Evolutionary conservation across 1,140 invertebrate species (phyloP).

Genomic region (Drosophila eugracilis): DNA sequence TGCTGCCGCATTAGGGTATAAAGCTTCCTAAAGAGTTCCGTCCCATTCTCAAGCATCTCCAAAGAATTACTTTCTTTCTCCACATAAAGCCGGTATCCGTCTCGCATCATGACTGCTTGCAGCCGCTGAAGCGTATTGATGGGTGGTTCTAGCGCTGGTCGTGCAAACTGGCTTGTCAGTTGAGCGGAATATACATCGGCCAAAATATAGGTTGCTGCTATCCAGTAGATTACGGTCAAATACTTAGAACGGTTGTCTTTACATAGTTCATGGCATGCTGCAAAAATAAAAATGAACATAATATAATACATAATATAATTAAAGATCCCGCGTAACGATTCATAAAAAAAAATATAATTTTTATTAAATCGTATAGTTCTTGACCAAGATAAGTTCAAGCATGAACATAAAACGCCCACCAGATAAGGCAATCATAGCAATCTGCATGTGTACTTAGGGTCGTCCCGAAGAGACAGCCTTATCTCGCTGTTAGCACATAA

Average conservation of each 20-base stretch:
- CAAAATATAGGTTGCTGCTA: slow-evolving; percentile 89
- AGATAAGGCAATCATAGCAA: too few species aligned
- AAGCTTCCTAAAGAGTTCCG: slow-evolving; percentile 88
- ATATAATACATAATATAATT: too few species aligned
- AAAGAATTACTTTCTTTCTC: slow-evolving; percentile 89
- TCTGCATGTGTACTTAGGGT: too few species aligned
- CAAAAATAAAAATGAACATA: background rate
- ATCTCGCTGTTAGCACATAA: too few species aligned
- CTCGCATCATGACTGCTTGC: slow-evolving; percentile 87
- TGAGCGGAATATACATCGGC: slow-evolving; percentile 91
- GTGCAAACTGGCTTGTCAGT: slow-evolving; percentile 89
- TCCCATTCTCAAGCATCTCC: slow-evolving; percentile 90
- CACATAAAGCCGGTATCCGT: slow-evolving; percentile 87
- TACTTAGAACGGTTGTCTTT: slow-evolving; percentile 87
- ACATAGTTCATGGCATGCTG: slow-evolving; percentile 85
- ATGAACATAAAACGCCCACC: too few species aligned
- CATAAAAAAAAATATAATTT: too few species aligned
- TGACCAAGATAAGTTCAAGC: too few species aligned
- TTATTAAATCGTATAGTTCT: too few species aligned
- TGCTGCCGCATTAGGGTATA: slow-evolving; percentile 88
- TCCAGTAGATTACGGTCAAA: slow-evolving; percentile 87
- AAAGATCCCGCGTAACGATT: too few species aligned
- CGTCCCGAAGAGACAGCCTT: too few species aligned
- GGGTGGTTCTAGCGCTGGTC: slow-evolving; percentile 87
- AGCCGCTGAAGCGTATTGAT: slow-evolving; percentile 88